These are phyloP conservation scores for Rhodeus uyekii DNA, from an alignment of 2,797 vertebrate species.

Conservation along the genomic window DNA sequence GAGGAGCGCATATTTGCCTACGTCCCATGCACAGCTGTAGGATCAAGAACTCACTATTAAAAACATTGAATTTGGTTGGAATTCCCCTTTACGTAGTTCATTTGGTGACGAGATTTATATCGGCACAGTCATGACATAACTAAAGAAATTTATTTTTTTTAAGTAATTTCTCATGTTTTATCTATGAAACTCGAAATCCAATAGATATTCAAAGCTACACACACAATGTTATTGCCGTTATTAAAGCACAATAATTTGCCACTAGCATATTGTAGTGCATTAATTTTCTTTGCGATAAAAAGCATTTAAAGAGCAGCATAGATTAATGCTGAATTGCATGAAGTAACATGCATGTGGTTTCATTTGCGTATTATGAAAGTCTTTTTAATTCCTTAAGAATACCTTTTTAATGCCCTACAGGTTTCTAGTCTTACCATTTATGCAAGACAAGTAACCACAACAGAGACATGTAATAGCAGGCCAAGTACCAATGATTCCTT, in stretches of 20 bases:
- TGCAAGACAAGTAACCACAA: background rate
- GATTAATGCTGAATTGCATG: background rate
- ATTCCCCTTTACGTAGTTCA: constrained; percentile 8
- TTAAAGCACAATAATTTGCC: constrained; percentile 1
- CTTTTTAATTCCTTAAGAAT: background rate
- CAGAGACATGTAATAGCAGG: constrained; percentile 3
- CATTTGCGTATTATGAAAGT: background rate
- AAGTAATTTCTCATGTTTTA: constrained; percentile 13
- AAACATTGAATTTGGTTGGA: constrained; percentile 23
- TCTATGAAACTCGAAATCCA: background rate
- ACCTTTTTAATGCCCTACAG: background rate
- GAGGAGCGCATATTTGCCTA: constrained; percentile 14
- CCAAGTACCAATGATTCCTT: background rate
- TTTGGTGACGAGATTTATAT: constrained; percentile 26
- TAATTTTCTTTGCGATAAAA: background rate
- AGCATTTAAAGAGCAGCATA: background rate
- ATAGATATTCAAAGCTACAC: background rate
- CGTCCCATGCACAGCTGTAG: constrained; percentile 29
- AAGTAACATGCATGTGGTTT: background rate
- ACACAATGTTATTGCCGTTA: background rate
- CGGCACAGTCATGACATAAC: background rate
- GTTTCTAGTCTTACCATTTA: background rate
- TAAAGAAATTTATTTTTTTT: too few relatives aligned
- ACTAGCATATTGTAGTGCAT: background rate
- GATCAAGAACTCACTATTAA: constrained; percentile 26